Evolutionary conservation across 2,113 vertebrate genomes (phyloP), one percentile per base, ranked within the genome.

Genomic region (Megatriorchis doriae): DNA sequence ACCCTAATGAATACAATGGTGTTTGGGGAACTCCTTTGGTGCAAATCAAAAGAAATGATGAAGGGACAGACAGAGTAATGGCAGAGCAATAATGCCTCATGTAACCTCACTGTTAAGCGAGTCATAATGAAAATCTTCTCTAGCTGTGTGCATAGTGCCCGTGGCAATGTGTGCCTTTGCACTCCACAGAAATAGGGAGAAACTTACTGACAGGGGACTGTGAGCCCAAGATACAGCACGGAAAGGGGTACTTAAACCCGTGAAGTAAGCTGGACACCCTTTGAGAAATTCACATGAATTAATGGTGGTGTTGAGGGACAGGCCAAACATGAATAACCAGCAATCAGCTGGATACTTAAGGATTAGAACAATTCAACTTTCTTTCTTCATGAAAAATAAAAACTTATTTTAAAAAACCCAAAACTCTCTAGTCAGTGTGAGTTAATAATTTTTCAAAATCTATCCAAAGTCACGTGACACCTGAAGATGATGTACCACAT

Each of bases 41-140:
- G 36, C 32, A 92, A 84, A 92, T 92, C 65, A 92, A 83, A 95
- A 92, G 53, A 90, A 88, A 93, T 18, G 0, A 74, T 81, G 55
- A 94, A 93, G 77, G 52, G 67, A 88, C 82, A 92, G 53, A 89
- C 32, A 92, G 56, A 56, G 56, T 79, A 92, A 86, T 18, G 65
- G 43, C 34, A 18, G 55, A 86, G 77, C 52, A 94, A 65, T 75
- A 92, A 82, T 9, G 52, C 25, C 53, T 88, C 68, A 16, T 29
- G 56, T 91, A 88, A 61, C 56, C 48, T 91, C 38, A 58, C 56
- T 81, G 31, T 72, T 94, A 80, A 50, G 68, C 70, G 63, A 94
- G 71, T 73, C 48, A 43, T 62, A 88, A 93, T 72, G 81, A 96
- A 83, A 92, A 94, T 74, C 59, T 91, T 90, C 48, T 65, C 79